Evolutionary conservation across 1,140 invertebrate genomes (phyloP).

Genomic region (Lysiphlebus fabarum): DNA sequence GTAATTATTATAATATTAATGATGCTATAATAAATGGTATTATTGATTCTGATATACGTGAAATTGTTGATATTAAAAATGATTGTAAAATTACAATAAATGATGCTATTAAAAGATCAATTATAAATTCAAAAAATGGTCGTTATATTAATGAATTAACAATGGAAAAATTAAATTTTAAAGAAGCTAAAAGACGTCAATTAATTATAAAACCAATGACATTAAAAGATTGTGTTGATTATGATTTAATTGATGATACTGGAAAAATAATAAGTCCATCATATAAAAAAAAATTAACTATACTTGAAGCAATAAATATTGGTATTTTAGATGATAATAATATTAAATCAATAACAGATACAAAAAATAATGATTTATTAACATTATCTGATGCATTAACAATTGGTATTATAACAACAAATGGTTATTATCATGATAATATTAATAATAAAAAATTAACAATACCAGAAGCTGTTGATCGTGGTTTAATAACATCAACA

Average conservation of each 20-base stretch:
- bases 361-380: conserved; percentile 72
- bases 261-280: conserved; percentile 77
- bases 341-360: conserved; percentile 79
- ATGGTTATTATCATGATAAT: conserved; percentile 70
- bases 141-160: conserved; percentile 73
- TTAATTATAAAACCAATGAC: conserved; percentile 86
- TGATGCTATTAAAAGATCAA: conserved; percentile 72
- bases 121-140: conserved; percentile 75
- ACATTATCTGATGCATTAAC: conserved; percentile 81
- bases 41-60: conserved; percentile 70
- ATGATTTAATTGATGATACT: conserved; percentile 74
- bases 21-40: conserved; percentile 75
- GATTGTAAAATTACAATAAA: conserved; percentile 77
- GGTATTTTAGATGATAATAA: conserved; percentile 83
- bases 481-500: conserved; percentile 84
- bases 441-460: conserved; percentile 67
- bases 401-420: conserved; percentile 71
- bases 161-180: conserved; percentile 72
- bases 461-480: conserved; percentile 78
- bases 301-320: conserved; percentile 77
- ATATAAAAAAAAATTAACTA: conserved; percentile 69
- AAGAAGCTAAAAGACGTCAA: conserved; percentile 74
- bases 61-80: conserved; percentile 76
- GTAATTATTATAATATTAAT: conserved; percentile 74
- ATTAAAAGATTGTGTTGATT: conserved; percentile 80